Evolutionary conservation across 1,140 invertebrate genomes (phyloP).

Genomic region (Penaeus indicus): DNA sequence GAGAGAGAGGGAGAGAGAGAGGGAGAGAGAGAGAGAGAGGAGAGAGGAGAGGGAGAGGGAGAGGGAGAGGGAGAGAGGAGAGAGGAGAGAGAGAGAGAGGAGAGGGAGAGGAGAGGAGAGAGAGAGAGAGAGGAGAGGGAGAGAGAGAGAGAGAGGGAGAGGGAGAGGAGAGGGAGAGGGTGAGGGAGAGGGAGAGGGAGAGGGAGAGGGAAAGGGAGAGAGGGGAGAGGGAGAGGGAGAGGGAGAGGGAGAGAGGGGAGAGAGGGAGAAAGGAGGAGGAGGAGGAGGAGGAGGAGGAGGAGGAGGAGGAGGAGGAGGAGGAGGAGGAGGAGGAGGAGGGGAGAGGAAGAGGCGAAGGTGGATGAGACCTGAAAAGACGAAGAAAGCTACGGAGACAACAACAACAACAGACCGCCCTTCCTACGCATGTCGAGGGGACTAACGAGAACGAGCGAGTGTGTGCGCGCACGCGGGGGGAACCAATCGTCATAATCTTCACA

Average conservation of each 20-base stretch:
- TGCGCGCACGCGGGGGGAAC: too few species aligned
- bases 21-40: neutral
- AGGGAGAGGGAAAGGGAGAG: neutral
- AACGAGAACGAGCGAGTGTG: too few species aligned
- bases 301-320: too few species aligned
- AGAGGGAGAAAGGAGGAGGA: neutral
- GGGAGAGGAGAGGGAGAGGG: neutral
- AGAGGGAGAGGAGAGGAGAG: neutral
- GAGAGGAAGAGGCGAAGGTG: neutral
- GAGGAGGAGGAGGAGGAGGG: too few species aligned
- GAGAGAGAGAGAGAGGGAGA: neutral
- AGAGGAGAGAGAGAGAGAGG: too few species aligned
- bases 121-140: neutral
- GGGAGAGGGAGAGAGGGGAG: constrained; percentile 6
- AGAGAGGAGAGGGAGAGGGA: neutral
- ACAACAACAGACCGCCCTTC: too few species aligned
- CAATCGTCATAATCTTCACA: too few species aligned
- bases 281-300: neutral
- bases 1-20: constrained; percentile 1
- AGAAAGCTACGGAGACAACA: too few species aligned
- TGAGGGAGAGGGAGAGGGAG: neutral
- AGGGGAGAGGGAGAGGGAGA: constrained; percentile 11
- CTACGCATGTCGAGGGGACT: too few species aligned
- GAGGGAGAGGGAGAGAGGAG: too few species aligned
- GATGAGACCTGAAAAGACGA: neutral